Conservation (phyloP, 2,113 vertebrate genomes). For the Sinocyclocheilus grahami region DNA sequence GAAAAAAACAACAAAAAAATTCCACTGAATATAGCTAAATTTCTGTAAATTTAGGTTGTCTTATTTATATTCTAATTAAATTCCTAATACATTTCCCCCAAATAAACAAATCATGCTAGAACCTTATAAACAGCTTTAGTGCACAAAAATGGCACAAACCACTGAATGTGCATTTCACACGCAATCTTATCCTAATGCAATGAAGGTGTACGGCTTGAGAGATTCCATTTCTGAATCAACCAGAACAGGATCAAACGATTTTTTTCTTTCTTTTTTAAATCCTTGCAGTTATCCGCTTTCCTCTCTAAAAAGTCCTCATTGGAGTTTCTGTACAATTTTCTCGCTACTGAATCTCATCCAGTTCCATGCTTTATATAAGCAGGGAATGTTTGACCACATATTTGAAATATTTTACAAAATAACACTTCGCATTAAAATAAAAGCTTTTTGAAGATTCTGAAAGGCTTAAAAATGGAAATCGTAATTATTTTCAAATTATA, state of each 20-base stretch:
- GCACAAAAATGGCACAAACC: not conserved
- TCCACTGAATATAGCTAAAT: not conserved
- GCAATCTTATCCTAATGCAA: conserved; percentile 28
- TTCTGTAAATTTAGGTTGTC: not conserved
- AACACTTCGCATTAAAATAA: not conserved
- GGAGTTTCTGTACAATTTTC: not conserved
- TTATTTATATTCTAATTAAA: not conserved
- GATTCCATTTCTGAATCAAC: conserved; percentile 50
- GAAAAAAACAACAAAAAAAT: not conserved
- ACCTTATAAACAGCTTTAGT: not conserved
- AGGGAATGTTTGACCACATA: not conserved
- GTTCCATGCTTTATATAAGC: not conserved
- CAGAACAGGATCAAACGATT: conserved; percentile 56
- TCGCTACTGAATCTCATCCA: not conserved
- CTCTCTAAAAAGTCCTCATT: conserved; percentile 4
- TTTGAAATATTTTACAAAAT: not conserved
- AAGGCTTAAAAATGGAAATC: not conserved
- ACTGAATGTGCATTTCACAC: conserved; percentile 48
- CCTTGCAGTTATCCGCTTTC: conserved; percentile 25
- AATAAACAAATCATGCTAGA: not conserved
- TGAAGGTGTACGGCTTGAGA: conserved; percentile 43
- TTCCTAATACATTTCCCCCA: not conserved
- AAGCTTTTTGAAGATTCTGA: not conserved
- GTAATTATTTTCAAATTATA: not conserved
- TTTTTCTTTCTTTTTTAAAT: conserved; percentile 43